Conservation (phyloP, 2,113 vertebrate species). For the Rhegmatorhina hoffmannsi region DNA sequence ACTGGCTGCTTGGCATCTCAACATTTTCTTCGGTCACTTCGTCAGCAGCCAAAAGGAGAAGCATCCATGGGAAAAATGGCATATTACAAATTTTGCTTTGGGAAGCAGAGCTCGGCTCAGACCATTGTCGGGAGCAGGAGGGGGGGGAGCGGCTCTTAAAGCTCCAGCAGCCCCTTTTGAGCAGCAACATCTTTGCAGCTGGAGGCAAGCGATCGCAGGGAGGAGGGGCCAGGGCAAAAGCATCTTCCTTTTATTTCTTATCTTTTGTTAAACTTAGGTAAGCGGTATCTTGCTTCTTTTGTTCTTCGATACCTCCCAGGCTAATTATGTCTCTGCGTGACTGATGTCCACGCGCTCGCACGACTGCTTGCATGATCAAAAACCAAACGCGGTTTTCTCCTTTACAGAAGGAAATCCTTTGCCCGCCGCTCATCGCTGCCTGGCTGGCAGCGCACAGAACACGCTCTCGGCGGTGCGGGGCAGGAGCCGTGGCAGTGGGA, state of each 20-base stretch:
- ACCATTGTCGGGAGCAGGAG: slow-evolving; percentile 84
- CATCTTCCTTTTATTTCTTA: slow-evolving; percentile 30
- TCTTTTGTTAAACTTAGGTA: slow-evolving; percentile 15
- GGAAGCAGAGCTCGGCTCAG: slow-evolving; percentile 90
- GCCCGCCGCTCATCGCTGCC: not conserved
- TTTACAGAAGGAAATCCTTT: not conserved
- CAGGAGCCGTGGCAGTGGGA: too few species aligned
- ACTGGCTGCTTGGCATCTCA: slow-evolving; percentile 54
- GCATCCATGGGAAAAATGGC: slow-evolving; percentile 90
- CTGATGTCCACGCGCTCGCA: not conserved
- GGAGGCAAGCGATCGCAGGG: not conserved
- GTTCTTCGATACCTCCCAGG: not conserved
- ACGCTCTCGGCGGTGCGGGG: not conserved
- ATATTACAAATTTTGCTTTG: slow-evolving; percentile 92
- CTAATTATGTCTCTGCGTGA: not conserved
- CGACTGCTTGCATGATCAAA: not conserved
- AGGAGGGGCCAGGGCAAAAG: not conserved
- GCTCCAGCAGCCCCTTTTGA: slow-evolving; percentile 78
- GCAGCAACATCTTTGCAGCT: slow-evolving; percentile 56
- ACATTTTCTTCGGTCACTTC: slow-evolving; percentile 77
- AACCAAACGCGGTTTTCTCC: not conserved
- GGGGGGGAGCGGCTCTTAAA: slow-evolving; percentile 89
- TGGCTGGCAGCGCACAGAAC: not conserved
- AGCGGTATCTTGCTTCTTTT: not conserved
- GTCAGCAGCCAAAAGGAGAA: slow-evolving; percentile 73